A percentile compares a stretch with the other conserved stretches of the same genome.
Evolutionary conservation across 2,797 vertebrate genomes (phyloP).

Genomic region (Microchirus variegatus): DNA sequence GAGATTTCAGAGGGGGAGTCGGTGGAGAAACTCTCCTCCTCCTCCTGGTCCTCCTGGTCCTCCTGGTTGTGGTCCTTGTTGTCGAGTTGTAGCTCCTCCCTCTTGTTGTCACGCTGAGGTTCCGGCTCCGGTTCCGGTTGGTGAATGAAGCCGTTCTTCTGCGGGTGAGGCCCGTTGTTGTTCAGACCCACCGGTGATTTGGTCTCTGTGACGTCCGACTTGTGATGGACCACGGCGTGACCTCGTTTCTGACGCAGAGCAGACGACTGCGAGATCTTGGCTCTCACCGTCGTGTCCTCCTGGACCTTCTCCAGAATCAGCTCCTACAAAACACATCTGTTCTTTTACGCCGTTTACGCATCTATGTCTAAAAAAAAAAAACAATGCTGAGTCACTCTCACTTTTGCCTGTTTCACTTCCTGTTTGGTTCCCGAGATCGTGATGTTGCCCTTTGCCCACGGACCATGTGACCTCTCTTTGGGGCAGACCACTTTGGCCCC

Average conservation of each 20-base stretch:
- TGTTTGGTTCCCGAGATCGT: conserved; percentile 84
- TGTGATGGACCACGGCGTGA: conserved; percentile 25
- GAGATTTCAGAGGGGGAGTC: conserved; percentile 69
- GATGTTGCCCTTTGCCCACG: conserved; percentile 73
- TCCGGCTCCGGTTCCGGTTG: conserved; percentile 6
- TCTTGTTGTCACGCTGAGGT: not conserved
- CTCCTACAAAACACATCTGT: conserved; percentile 70
- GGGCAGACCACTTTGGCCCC: conserved; percentile 86
- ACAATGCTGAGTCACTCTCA: conserved; percentile 51
- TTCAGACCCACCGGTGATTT: conserved; percentile 23
- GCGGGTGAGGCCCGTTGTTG: conserved; percentile 31
- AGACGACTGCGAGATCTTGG: conserved; percentile 83
- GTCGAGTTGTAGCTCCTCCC: conserved; percentile 20
- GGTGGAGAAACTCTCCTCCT: conserved; percentile 57
- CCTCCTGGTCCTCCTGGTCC: conserved; percentile 15
- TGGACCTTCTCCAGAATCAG: conserved; percentile 87
- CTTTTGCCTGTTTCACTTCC: conserved; percentile 88
- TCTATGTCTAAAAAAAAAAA: no score
- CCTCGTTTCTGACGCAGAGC: conserved; percentile 80
- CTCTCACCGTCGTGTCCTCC: conserved; percentile 82
- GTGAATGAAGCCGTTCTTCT: conserved; percentile 23
- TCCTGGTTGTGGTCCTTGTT: conserved; percentile 16
- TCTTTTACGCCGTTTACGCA: no score
- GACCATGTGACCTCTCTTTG: conserved; percentile 56
- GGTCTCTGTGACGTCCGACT: conserved; percentile 14